Conservation (phyloP, 2,888 invertebrate genomes). For the Drosophila cognata region DNA sequence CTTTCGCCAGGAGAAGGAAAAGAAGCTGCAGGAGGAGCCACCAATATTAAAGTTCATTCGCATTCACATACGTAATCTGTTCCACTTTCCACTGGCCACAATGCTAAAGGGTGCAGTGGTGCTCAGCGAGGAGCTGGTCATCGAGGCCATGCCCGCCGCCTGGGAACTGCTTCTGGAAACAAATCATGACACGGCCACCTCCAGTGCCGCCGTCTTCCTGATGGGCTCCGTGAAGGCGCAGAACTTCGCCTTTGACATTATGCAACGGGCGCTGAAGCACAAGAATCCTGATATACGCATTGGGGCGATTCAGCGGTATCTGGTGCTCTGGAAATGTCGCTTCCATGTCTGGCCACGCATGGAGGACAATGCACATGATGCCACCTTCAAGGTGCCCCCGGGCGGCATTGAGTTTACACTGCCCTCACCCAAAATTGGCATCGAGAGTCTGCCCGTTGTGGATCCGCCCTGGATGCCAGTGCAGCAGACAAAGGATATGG, state of each 20-base stretch:
- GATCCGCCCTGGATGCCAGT: conserved; percentile 99
- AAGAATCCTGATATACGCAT: conserved; percentile 92
- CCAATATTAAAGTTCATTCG: conserved; percentile 93
- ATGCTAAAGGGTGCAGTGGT: conserved; percentile 96
- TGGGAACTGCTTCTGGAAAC: conserved; percentile 97
- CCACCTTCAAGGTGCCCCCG: conserved; percentile 98
- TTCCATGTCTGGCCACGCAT: conserved; percentile 99
- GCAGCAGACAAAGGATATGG: conserved; percentile 99
- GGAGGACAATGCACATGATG: conserved; percentile 97
- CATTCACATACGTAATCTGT: conserved; percentile 92
- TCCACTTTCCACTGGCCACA: conserved; percentile 94
- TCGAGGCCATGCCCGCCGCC: conserved; percentile 95
- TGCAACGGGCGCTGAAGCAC: conserved; percentile 95
- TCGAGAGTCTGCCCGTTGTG: conserved; percentile 96
- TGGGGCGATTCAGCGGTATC: conserved; percentile 93
- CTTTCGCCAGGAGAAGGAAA: conserved; percentile 84
- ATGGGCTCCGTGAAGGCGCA: conserved; percentile 97
- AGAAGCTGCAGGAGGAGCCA: conserved; percentile 87
- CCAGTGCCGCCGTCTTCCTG: conserved; percentile 95
- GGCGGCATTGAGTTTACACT: conserved; percentile 99
- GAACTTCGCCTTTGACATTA: conserved; percentile 94
- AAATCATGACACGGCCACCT: conserved; percentile 93
- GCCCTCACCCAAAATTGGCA: conserved; percentile 99
- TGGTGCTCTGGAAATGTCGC: conserved; percentile 97
- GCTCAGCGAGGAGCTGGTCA: conserved; percentile 93